Conservation (phyloP, 2,888 invertebrate genomes). For the Ophion ventricosus region DNA sequence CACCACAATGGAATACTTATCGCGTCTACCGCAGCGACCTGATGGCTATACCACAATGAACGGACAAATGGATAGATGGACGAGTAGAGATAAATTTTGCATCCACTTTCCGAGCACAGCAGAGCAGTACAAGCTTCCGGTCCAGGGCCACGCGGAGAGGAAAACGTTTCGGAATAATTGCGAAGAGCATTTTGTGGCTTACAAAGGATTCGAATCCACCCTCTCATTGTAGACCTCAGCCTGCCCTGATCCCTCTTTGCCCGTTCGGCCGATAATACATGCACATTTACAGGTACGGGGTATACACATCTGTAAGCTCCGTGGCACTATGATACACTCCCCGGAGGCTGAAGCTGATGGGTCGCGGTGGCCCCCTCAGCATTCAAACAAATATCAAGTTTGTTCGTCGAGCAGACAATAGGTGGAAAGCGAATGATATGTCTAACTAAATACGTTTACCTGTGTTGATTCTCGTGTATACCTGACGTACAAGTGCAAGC, state of each 20-base stretch:
- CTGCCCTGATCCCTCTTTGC: constrained; percentile 2
- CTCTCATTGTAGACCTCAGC: constrained; percentile 9
- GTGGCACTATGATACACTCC: constrained; percentile 50
- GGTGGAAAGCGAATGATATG: constrained; percentile 82
- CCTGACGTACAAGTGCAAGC: constrained; percentile 20
- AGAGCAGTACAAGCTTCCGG: constrained; percentile 35
- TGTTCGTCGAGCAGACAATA: constrained; percentile 80
- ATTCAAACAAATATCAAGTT: constrained; percentile 82
- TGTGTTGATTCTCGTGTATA: constrained; percentile 71
- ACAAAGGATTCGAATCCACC: constrained; percentile 58
- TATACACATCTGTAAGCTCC: constrained; percentile 51
- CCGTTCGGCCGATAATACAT: constrained; percentile 61
- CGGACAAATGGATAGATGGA: constrained; percentile 60
- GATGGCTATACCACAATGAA: constrained; percentile 36
- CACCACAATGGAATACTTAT: constrained; percentile 38
- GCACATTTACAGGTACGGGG: constrained; percentile 51
- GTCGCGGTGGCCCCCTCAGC: constrained; percentile 72
- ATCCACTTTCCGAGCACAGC: constrained; percentile 28
- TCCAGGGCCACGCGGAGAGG: constrained; percentile 38
- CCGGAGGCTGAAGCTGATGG: constrained; percentile 43
- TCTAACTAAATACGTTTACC: constrained; percentile 82
- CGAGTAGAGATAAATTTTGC: constrained; percentile 53
- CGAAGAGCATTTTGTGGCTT: constrained; percentile 63
- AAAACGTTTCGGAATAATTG: constrained; percentile 73
- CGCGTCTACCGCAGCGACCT: constrained; percentile 11